These are phyloP conservation scores for Euura lappo DNA, from an alignment of 1,140 invertebrate genomes.

Conservation along the genomic window DNA sequence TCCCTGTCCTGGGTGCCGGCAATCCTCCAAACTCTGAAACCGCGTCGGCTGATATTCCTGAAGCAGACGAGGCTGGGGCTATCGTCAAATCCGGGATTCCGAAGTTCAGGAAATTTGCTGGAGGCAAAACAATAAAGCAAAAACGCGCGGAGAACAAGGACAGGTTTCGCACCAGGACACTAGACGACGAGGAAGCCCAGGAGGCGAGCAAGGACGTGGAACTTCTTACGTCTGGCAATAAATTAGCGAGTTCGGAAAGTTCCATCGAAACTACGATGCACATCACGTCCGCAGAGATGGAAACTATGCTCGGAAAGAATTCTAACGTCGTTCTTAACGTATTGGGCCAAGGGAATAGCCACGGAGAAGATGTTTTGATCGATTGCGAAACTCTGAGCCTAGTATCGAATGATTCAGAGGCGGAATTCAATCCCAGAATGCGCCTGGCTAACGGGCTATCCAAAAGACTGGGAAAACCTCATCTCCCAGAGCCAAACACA, in stretches of 20 bases:
- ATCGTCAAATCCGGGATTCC: conserved; percentile 56
- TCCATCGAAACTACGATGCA: conserved; percentile 25
- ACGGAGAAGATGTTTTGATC: conserved; percentile 62
- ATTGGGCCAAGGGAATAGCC: conserved; percentile 55
- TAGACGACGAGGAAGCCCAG: conserved; percentile 57
- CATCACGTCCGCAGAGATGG: conserved; percentile 57
- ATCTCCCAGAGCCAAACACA: neutral
- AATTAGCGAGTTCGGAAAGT: conserved; percentile 13
- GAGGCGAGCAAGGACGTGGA: conserved; percentile 22
- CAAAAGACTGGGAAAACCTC: conserved; percentile 44
- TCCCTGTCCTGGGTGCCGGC: conserved; percentile 23
- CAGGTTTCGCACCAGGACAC: conserved; percentile 68
- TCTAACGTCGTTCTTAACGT: conserved; percentile 61
- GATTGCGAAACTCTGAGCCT: conserved; percentile 73
- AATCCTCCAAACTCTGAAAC: neutral
- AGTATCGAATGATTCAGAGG: conserved; percentile 72
- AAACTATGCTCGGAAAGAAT: conserved; percentile 49
- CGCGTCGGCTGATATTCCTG: neutral
- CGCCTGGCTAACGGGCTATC: conserved; percentile 51
- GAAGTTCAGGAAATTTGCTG: conserved; percentile 56
- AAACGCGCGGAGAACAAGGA: conserved; percentile 67
- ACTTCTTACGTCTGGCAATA: conserved; percentile 36
- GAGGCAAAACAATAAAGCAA: conserved; percentile 62
- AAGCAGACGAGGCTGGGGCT: conserved; percentile 28
- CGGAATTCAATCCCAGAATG: conserved; percentile 54